Base-by-base conservation (phyloP, 1,140 invertebrate species). In the Doryteuthis pealeii region DNA sequence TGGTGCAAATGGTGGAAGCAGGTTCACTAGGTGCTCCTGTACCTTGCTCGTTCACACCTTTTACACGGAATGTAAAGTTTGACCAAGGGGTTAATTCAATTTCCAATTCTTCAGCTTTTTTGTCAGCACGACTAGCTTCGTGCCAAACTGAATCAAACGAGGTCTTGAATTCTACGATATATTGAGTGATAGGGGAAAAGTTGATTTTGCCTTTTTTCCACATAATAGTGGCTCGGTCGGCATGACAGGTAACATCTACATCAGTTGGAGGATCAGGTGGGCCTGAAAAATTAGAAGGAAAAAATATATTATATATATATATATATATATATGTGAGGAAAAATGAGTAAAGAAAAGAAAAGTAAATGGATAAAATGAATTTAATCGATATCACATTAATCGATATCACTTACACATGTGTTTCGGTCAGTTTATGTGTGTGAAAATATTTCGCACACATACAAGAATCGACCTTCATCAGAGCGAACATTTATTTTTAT, bases 141-240 rank as follows among this genome's bases (percentile, higher is more conserved):
- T 67, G 35, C 31, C 49, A 74, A 62, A 58, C 65, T 5, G 43
- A 18, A 68, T 94, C 94, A 86, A 98, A 98, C 33, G 91, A 93
- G 0, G 96, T 99, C 84, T 98, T 98, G 86, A 93, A 94, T 85
- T 99, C 94, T 76, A 99, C 94, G 22, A 92, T 93, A 85, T 94
- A 99, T 74, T 93, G 91, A 0, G 95, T 89, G 83, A 99, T 97
- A 4, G 96, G 95, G 1, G 96, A 93, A 77, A 96, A 92, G 88
- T 99, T 97, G 86, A 74, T 95, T 94, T 90, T 92, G 93, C 0
- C 90, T 89, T 28, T 98, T 90, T 15, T 90, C 95, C 80, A 94
- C 91, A 70, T 89, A 88, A 45, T 90, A 89, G 78, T 91, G 88
- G 85, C 96, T 96, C 1, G 87, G 86, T 72, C 74, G 15, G 66